Evolutionary conservation across 2,113 vertebrate species (phyloP), one percentile per base, ranked within the genome.

Genomic region (Datnioides undecimradiatus): DNA sequence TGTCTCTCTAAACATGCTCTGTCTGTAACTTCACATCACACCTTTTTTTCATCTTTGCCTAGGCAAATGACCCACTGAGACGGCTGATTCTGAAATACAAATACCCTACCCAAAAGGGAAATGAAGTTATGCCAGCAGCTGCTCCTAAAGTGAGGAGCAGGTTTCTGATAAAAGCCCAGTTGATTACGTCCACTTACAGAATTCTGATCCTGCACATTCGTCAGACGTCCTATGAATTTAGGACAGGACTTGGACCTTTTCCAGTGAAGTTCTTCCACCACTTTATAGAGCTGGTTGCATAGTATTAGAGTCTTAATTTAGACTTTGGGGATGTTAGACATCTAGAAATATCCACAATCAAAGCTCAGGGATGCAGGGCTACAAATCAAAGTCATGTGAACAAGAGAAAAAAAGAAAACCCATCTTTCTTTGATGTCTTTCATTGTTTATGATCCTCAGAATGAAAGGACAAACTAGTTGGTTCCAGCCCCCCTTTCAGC

Each of bases 21-120:
- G 49, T 14, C 19, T 33, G 12, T 5, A 6, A 5, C 13, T 14
- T 11, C 21, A 8, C 2, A 23, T 72, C 31, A 48, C 59, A 27
- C 17, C 2, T 11, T 52, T 1, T 52, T 1, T 10, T 49, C 16
- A 48, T 54, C 8, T 55, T 72, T 57, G 52, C 19, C 2, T 43
- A 69, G 36, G 45, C 60, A 84, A 70, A 90, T 31, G 4, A 59
- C 1, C 16, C 9, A 31, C 23, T 40, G 33, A 2, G 5, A 36
- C 17, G 25, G 51, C 11, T 13, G 2, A 36, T 77, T 59, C 27
- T 2, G 27, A 72, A 38, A 87, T 65, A 31, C 48, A 89, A 87
- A 90, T 73, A 27, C 33, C 41, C 21, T 0, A 19, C 8, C 11
- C n/a, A n/a, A 25, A 40, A 0, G 13, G 19, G 9, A 73, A 78